Conservation (phyloP, 2,888 invertebrate genomes). For the Lithophane leautieri region DNA sequence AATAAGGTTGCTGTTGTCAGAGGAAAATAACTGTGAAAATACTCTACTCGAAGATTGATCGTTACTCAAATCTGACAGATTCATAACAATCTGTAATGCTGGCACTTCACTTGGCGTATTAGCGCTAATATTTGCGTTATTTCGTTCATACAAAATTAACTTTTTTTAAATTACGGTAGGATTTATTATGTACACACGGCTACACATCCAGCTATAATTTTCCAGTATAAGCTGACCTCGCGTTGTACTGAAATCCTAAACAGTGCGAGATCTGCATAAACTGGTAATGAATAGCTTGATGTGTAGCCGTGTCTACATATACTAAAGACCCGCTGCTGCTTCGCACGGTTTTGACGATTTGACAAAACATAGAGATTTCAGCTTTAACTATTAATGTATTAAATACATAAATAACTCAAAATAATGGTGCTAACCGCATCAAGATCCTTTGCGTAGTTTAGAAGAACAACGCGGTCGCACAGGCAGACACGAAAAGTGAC, state of each 20-base stretch:
- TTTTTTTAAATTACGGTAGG: background rate
- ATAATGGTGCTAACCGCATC: too few species aligned
- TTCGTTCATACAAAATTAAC: background rate
- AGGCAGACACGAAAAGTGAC: background rate
- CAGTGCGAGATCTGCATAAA: too few species aligned
- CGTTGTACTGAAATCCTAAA: too few species aligned
- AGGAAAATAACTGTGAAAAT: background rate
- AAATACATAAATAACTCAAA: too few species aligned
- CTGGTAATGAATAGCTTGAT: too few species aligned
- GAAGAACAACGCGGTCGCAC: background rate
- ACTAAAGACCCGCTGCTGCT: too few species aligned
- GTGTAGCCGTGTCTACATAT: too few species aligned
- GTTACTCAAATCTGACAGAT: background rate
- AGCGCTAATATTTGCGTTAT: background rate
- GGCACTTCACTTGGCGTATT: background rate
- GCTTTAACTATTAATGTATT: background rate
- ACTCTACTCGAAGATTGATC: background rate
- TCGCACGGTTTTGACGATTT: too few species aligned
- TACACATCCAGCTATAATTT: too few species aligned
- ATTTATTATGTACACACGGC: background rate
- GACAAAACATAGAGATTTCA: background rate
- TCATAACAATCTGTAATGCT: background rate
- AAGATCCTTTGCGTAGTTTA: background rate
- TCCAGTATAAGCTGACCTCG: too few species aligned
- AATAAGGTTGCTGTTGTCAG: background rate